A percentile compares a stretch with the other conserved stretches of the same genome.
Evolutionary conservation across 1,140 invertebrate genomes (phyloP).

Genomic region (Heterodera schachtii): DNA sequence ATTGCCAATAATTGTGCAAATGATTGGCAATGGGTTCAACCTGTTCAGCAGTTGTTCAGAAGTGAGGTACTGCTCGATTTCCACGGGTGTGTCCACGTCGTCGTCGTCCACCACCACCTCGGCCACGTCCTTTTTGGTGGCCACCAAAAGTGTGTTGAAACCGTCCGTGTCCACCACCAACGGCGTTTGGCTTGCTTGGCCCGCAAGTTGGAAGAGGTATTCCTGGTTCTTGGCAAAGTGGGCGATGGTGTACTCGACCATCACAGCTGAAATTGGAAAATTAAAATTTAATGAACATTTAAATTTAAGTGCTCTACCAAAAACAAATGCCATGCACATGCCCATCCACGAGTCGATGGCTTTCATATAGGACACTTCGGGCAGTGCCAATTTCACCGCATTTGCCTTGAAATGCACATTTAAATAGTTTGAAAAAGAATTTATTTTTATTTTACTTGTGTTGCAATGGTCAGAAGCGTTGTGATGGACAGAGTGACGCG

Average conservation of each 20-base stretch:
- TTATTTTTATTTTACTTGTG: neutral
- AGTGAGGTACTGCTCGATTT: neutral
- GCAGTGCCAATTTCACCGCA: slow-evolving; percentile 61
- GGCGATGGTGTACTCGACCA: slow-evolving; percentile 64
- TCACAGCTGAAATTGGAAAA: slow-evolving; percentile 50
- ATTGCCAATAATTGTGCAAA: too few species aligned
- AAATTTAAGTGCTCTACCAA: slow-evolving; percentile 33
- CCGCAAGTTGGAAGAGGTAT: slow-evolving; percentile 40
- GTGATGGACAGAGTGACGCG: slow-evolving; percentile 65
- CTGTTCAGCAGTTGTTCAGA: slow-evolving; percentile 16
- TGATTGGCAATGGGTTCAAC: neutral
- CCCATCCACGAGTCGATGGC: slow-evolving; percentile 49
- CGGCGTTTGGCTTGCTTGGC: slow-evolving; percentile 57
- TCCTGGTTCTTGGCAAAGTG: slow-evolving; percentile 65
- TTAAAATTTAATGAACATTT: slow-evolving; percentile 2
- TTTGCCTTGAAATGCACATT: slow-evolving; percentile 60
- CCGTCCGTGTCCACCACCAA: slow-evolving; percentile 50
- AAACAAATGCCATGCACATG: slow-evolving; percentile 50
- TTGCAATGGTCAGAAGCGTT: slow-evolving; percentile 41
- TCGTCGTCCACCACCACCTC: neutral
- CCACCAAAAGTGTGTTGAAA: slow-evolving; percentile 7
- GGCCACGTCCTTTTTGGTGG: neutral
- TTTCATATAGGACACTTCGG: slow-evolving; percentile 65
- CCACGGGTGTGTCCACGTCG: neutral
- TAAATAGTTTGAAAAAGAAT: neutral